Conservation (phyloP, 1,140 invertebrate genomes). For the Tribolium castaneum region DNA sequence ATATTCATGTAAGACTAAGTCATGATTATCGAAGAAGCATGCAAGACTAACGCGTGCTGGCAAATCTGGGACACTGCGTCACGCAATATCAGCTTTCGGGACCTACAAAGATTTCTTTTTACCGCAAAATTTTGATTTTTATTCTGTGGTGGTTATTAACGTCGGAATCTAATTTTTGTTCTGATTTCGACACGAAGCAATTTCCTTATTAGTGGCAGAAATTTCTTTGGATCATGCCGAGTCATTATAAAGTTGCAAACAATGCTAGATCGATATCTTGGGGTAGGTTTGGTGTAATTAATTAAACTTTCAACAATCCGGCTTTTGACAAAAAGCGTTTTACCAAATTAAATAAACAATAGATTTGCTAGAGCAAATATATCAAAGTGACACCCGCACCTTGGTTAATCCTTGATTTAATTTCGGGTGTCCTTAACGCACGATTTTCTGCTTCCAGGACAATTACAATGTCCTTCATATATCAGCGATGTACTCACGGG, state of each 20-base stretch:
- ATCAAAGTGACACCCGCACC: neutral
- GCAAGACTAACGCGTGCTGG: conserved; percentile 28
- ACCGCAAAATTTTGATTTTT: neutral
- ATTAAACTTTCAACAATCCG: neutral
- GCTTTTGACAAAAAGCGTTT: neutral
- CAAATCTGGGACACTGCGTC: conserved; percentile 45
- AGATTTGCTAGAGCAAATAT: neutral
- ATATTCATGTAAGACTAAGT: conserved; percentile 16
- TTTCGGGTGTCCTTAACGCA: too few relatives aligned
- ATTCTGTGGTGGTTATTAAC: neutral
- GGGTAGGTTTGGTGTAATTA: neutral
- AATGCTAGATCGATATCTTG: neutral
- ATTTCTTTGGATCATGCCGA: neutral
- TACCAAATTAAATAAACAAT: conserved; percentile 10
- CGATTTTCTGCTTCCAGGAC: conserved; percentile 75
- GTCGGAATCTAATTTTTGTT: too few relatives aligned
- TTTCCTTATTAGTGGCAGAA: neutral
- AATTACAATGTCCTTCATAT: conserved; percentile 94
- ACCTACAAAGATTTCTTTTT: neutral
- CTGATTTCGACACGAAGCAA: too few relatives aligned
- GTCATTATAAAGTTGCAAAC: neutral
- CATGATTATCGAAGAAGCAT: conserved; percentile 9
- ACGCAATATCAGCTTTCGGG: conserved; percentile 26
- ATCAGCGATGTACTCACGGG: conserved; percentile 91
- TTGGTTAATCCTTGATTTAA: too few relatives aligned